Evolutionary conservation across 2,797 vertebrate species (phyloP).

Genomic region (Dendrocincla fuliginosa): DNA sequence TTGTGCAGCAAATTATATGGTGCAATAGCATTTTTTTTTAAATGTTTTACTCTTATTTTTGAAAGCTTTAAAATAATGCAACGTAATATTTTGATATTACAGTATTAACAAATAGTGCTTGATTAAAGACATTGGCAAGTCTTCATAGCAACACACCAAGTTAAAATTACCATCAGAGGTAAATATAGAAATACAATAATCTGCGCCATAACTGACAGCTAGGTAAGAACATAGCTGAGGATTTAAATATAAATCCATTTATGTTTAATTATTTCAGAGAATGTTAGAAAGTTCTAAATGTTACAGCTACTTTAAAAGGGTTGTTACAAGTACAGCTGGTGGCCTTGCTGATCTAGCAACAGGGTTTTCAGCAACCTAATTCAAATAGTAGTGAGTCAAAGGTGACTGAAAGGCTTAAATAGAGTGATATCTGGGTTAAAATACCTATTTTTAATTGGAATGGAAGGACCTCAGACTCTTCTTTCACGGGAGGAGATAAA

Average conservation of each 20-base stretch:
- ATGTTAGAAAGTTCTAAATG: constrained; percentile 68
- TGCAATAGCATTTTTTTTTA: constrained; percentile 56
- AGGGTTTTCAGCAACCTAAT: constrained; percentile 51
- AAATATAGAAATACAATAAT: constrained; percentile 71
- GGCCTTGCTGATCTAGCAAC: constrained; percentile 59
- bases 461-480: constrained; percentile 54
- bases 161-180: constrained; percentile 72
- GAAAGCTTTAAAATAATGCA: constrained; percentile 74
- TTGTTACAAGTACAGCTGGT: constrained; percentile 66
- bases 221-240: constrained; percentile 72
- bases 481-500: constrained; percentile 24
- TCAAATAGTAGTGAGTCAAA: constrained; percentile 57
- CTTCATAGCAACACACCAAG: constrained; percentile 72
- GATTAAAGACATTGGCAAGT: constrained; percentile 72
- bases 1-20: constrained; percentile 61
- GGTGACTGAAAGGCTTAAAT: constrained; percentile 67
- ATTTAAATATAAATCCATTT: constrained; percentile 74
- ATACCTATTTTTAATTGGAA: not conserved
- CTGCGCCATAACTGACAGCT: constrained; percentile 69
- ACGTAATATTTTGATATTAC: constrained; percentile 72
- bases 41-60: constrained; percentile 69
- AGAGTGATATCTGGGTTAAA: constrained; percentile 45
- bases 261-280: constrained; percentile 73
- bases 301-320: constrained; percentile 70
- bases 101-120: constrained; percentile 76